Percentiles rank a stretch among this genome's conserved stretches.
These are phyloP conservation scores for Cerastis rubricosa DNA, from an alignment of 2,888 invertebrate species.

Conservation along the genomic window DNA sequence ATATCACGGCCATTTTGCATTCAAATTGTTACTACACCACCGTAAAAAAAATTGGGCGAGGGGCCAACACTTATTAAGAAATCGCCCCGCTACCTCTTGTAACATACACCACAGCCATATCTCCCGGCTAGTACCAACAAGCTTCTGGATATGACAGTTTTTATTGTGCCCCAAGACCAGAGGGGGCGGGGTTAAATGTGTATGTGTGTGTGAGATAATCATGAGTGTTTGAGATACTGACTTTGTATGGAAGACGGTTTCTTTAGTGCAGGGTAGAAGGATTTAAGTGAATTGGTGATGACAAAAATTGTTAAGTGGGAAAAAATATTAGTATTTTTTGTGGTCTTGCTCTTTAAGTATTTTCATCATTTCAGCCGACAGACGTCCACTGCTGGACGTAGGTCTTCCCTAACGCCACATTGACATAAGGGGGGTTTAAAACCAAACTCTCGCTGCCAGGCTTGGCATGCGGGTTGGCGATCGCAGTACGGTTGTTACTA, in stretches of 20 bases:
- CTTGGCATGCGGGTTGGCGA: too few relatives aligned
- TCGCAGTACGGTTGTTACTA: too few relatives aligned
- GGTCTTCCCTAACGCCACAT: not conserved
- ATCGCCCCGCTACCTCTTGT: conserved; percentile 29
- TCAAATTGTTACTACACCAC: too few relatives aligned
- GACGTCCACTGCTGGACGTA: not conserved
- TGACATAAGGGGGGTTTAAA: too few relatives aligned
- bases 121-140: conserved; percentile 63
- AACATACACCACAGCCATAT: conserved; percentile 31
- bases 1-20: too few relatives aligned
- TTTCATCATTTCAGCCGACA: not conserved
- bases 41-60: too few relatives aligned
- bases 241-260: conserved; percentile 45
- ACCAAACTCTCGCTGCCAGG: too few relatives aligned
- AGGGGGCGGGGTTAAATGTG: conserved; percentile 53
- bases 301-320: not conserved
- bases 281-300: conserved; percentile 12
- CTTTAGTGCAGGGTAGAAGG: conserved; percentile 19
- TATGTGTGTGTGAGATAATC: conserved; percentile 66
- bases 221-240: conserved; percentile 60
- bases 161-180: conserved; percentile 67
- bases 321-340: not conserved
- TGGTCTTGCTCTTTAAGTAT: not conserved
- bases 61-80: not conserved
- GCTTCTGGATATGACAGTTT: conserved; percentile 72